Percentiles rank a stretch among this genome's conserved stretches.
Conservation (phyloP, 2,888 invertebrate species). For the Diaperis boleti region DNA sequence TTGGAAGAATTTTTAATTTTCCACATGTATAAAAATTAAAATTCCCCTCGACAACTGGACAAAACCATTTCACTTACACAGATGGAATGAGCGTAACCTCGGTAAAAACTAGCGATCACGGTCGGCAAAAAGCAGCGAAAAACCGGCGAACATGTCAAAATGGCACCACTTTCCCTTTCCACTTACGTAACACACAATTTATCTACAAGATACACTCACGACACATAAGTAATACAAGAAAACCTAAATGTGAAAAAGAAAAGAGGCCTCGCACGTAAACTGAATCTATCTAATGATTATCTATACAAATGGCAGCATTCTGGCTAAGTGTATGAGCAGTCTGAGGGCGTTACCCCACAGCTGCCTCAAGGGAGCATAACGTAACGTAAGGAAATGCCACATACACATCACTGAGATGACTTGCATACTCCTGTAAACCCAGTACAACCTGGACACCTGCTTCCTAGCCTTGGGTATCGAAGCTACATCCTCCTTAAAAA, state of each 20-base stretch:
- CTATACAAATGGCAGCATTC: constrained; percentile 64
- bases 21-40: constrained; percentile 30
- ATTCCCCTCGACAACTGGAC: constrained; percentile 5
- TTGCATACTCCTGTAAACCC: constrained; percentile 74
- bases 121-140: constrained; percentile 9
- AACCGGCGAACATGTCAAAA: constrained; percentile 19
- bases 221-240: constrained; percentile 30
- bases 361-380: constrained; percentile 68
- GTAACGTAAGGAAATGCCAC: constrained; percentile 84
- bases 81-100: constrained; percentile 35
- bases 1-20: constrained; percentile 26
- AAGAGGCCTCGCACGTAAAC: constrained; percentile 19
- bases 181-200: constrained; percentile 35
- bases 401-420: constrained; percentile 78
- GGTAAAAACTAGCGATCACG: constrained; percentile 25
- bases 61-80: constrained; percentile 34
- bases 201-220: constrained; percentile 39
- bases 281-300: constrained; percentile 33
- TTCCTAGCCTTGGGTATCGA: constrained; percentile 84
- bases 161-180: constrained; percentile 18
- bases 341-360: constrained; percentile 69
- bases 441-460: constrained; percentile 76
- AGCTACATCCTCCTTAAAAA: constrained; percentile 89
- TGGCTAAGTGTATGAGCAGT: constrained; percentile 67
- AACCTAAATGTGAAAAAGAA: constrained; percentile 29